phyloP scores from a whole-genome alignment of 2,113 vertebrate genomes.

The Scortum barcoo region DNA sequence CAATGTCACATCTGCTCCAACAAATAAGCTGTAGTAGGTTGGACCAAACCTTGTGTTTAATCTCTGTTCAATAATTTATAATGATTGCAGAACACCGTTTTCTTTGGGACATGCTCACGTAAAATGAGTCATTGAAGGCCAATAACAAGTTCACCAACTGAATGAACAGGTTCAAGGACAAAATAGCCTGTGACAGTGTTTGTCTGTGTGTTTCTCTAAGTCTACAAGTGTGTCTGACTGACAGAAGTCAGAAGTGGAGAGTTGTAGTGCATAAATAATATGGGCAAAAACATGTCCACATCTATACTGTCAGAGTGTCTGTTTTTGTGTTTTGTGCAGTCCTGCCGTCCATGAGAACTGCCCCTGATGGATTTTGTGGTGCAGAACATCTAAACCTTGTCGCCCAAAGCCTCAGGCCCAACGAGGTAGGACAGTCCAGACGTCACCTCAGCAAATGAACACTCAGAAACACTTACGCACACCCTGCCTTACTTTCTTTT shows the following conservation, averaged over 20 bases:
- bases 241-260: not conserved
- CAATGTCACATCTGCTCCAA: constrained; percentile 9
- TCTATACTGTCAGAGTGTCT: not conserved
- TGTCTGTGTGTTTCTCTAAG: not conserved
- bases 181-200: not conserved
- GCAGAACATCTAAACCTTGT: constrained; percentile 67
- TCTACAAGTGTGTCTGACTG: constrained; percentile 17
- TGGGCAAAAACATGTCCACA: not conserved
- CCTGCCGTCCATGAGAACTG: constrained; percentile 40
- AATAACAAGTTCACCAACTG: not conserved
- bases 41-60: constrained; percentile 3
- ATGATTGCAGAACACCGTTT: not conserved
- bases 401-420: constrained; percentile 55
- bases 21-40: not conserved
- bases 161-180: constrained; percentile 4
- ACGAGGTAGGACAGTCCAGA: constrained; percentile 71
- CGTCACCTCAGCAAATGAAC: constrained; percentile 19
- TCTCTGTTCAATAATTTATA: constrained; percentile 8
- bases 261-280: too few relatives aligned
- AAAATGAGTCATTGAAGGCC: not conserved
- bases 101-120: not conserved
- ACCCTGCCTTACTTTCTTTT: not conserved
- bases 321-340: constrained; percentile 62
- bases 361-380: constrained; percentile 75
- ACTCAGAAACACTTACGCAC: constrained; percentile 2